Conservation (phyloP, 1,140 invertebrate genomes). For the Ephestia elutella region DNA sequence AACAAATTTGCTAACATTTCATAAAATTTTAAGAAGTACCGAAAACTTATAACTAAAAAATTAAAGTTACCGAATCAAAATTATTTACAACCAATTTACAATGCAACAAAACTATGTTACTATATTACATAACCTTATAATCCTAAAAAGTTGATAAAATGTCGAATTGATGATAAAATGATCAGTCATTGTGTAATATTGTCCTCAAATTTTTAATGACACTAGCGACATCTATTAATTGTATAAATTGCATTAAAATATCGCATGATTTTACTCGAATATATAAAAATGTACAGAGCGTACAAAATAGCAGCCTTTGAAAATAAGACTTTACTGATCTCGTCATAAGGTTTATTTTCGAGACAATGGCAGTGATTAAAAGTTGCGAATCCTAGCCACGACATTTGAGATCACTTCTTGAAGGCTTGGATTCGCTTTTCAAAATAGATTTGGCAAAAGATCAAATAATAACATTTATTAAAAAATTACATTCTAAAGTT, state of each 20-base stretch:
- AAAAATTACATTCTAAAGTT: not conserved
- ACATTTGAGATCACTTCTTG: slow-evolving; percentile 61
- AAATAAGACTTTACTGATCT: slow-evolving; percentile 23
- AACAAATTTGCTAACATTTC: not conserved
- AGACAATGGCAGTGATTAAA: slow-evolving; percentile 42
- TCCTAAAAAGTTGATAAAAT: slow-evolving; percentile 5
- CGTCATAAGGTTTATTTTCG: slow-evolving; percentile 26
- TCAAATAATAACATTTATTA: slow-evolving; percentile 24
- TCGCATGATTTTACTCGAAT: not conserved
- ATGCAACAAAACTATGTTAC: slow-evolving; percentile 37
- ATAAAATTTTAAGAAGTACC: not conserved
- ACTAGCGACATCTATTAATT: slow-evolving; percentile 17
- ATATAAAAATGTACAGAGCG: not conserved
- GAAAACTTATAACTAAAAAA: slow-evolving; percentile 21
- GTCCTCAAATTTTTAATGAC: slow-evolving; percentile 9
- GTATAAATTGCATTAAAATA: not conserved
- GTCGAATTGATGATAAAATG: slow-evolving; percentile 15
- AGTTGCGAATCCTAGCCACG: slow-evolving; percentile 25
- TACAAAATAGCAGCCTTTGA: slow-evolving; percentile 22
- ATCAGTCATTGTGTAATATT: slow-evolving; percentile 13
- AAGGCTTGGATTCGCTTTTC: slow-evolving; percentile 31
- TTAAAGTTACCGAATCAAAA: slow-evolving; percentile 41
- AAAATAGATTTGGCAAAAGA: slow-evolving; percentile 17
- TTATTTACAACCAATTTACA: slow-evolving; percentile 71
- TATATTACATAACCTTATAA: slow-evolving; percentile 38